phyloP scores from a whole-genome alignment of 2,113 vertebrate species.

The Nymphicus hollandicus region DNA sequence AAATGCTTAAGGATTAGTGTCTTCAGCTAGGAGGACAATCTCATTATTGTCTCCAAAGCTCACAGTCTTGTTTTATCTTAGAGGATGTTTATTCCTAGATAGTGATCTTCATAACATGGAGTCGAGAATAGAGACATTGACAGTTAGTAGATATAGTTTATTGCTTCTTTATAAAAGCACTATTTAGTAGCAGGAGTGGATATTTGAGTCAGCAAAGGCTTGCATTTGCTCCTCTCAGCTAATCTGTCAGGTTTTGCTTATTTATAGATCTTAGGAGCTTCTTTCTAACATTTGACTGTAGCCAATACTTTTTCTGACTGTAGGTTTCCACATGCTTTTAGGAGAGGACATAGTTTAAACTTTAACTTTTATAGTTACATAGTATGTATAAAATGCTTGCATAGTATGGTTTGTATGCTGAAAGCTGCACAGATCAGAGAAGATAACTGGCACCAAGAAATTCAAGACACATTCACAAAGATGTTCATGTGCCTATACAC shows the following conservation, averaged over 20 bases:
- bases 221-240: constrained; percentile 26
- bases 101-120: constrained; percentile 69
- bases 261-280: constrained; percentile 54
- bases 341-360: constrained; percentile 54
- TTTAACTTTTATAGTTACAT: constrained; percentile 67
- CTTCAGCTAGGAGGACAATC: constrained; percentile 74
- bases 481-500: background rate
- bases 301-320: background rate
- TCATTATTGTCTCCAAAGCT: constrained; percentile 79
- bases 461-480: background rate
- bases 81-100: constrained; percentile 79
- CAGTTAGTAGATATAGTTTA: constrained; percentile 47
- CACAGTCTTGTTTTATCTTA: constrained; percentile 65
- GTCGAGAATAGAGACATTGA: constrained; percentile 57
- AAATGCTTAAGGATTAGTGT: constrained; percentile 67
- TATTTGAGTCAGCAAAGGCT: constrained; percentile 60
- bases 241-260: constrained; percentile 45
- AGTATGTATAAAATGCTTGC: constrained; percentile 37
- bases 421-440: constrained; percentile 40
- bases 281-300: constrained; percentile 7
- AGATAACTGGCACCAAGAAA: constrained; percentile 57
- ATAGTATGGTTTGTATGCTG: background rate
- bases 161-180: constrained; percentile 43
- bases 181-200: constrained; percentile 56
- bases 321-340: constrained; percentile 4